Conservation (phyloP, 2,797 vertebrate species). For the Helarctos malayanus region DNA sequence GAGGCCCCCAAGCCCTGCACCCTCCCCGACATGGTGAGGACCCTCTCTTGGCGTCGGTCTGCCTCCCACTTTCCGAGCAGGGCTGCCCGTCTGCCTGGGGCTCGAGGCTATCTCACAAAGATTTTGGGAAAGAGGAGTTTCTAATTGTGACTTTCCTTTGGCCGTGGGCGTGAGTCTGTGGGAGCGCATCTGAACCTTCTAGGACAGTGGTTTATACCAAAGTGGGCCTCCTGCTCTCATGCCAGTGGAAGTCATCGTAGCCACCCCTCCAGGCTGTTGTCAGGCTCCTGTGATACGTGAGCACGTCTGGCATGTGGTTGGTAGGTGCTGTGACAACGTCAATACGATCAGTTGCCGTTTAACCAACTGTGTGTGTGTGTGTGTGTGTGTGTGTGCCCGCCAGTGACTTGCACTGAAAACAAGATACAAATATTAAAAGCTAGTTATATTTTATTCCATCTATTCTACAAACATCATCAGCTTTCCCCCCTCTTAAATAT, state of each 20-base stretch:
- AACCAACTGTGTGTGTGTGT: background rate
- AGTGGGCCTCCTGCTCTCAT: background rate
- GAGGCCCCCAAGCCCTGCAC: too few relatives aligned
- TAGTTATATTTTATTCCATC: background rate
- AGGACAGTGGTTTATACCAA: background rate
- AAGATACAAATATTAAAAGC: background rate
- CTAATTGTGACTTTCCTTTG: background rate
- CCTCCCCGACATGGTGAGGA: background rate
- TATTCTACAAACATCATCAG: background rate
- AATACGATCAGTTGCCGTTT: too few relatives aligned
- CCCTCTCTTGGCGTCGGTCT: background rate
- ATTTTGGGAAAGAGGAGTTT: background rate
- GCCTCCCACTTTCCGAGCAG: background rate
- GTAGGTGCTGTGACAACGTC: background rate
- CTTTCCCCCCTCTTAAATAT: background rate
- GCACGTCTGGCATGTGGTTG: background rate
- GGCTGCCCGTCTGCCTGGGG: background rate
- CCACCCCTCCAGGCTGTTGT: background rate
- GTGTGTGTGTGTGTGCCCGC: background rate
- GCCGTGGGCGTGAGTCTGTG: rapidly evolving
- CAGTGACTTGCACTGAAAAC: background rate
- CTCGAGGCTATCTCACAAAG: background rate
- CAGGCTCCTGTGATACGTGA: background rate
- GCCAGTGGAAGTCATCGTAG: background rate
- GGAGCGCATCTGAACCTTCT: background rate